Conservation (phyloP, 2,888 invertebrate genomes). For the Selenia dentaria region DNA sequence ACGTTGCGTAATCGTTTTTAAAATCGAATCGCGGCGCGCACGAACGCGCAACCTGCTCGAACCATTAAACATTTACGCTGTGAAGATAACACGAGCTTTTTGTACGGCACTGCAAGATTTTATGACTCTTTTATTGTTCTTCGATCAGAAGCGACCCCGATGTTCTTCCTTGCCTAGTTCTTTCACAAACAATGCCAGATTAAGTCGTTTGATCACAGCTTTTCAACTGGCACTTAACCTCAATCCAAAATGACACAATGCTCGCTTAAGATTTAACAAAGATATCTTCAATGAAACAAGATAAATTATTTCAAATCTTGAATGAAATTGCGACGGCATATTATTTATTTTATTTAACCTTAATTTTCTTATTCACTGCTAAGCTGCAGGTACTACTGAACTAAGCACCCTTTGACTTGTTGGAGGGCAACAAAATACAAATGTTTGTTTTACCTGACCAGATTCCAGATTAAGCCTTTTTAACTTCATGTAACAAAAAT, state of each 20-base stretch:
- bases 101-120: constrained; percentile 69
- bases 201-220: constrained; percentile 50
- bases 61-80: constrained; percentile 78
- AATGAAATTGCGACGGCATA: constrained; percentile 3
- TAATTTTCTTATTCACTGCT: too few species aligned
- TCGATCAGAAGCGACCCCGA: constrained; percentile 61
- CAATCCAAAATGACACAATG: constrained; percentile 20
- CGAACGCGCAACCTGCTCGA: constrained; percentile 51
- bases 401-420: constrained; percentile 7
- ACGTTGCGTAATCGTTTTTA: constrained; percentile 57
- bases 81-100: constrained; percentile 75
- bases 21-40: constrained; percentile 70
- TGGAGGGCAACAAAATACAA: constrained; percentile 57
- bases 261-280: constrained; percentile 13
- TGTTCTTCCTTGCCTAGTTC: constrained; percentile 57
- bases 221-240: constrained; percentile 36
- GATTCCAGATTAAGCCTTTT: constrained; percentile 71
- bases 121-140: constrained; percentile 74
- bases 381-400: too few species aligned
- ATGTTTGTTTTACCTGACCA: constrained; percentile 71
- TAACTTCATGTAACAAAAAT: constrained; percentile 70
- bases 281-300: constrained; percentile 18
- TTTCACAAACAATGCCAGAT: constrained; percentile 60
- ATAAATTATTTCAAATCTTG: constrained; percentile 12
- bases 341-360: too few species aligned